Conservation (phyloP, 2,113 vertebrate species). For the Hyla sarda region DNA sequence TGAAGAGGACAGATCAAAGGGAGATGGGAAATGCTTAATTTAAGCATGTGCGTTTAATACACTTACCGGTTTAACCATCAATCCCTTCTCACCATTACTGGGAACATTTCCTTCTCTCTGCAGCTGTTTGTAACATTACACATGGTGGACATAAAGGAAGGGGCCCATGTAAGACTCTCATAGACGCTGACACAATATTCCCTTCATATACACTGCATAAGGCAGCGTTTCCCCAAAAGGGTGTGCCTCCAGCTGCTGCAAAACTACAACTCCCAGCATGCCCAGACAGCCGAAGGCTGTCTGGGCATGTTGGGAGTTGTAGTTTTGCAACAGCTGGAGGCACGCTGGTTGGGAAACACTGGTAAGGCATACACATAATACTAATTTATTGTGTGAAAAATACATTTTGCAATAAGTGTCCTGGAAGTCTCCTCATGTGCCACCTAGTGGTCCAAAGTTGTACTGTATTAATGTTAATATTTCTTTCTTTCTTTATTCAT, state of each 20-base stretch:
- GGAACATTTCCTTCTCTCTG: not conserved
- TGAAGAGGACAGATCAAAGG: slow-evolving; percentile 42
- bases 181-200: not conserved
- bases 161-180: not conserved
- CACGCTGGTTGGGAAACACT: too few species aligned
- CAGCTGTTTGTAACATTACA: slow-evolving; percentile 19
- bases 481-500: not conserved
- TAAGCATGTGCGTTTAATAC: slow-evolving; percentile 17
- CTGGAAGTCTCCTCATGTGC: not conserved
- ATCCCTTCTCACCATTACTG: slow-evolving; percentile 13
- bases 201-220: not conserved
- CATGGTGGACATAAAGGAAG: not conserved
- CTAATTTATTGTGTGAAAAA: not conserved
- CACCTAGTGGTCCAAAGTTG: not conserved
- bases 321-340: too few species aligned
- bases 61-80: slow-evolving; percentile 19
- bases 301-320: too few species aligned
- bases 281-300: too few species aligned
- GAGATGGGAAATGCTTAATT: not conserved
- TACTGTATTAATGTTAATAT: not conserved
- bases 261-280: too few species aligned
- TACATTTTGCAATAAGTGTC: not conserved
- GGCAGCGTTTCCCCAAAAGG: too few species aligned
- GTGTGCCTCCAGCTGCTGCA: too few species aligned
- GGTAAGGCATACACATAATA: not conserved